These are phyloP conservation scores for Leucoptera coffeella DNA, from an alignment of 2,888 invertebrate genomes.

Conservation along the genomic window DNA sequence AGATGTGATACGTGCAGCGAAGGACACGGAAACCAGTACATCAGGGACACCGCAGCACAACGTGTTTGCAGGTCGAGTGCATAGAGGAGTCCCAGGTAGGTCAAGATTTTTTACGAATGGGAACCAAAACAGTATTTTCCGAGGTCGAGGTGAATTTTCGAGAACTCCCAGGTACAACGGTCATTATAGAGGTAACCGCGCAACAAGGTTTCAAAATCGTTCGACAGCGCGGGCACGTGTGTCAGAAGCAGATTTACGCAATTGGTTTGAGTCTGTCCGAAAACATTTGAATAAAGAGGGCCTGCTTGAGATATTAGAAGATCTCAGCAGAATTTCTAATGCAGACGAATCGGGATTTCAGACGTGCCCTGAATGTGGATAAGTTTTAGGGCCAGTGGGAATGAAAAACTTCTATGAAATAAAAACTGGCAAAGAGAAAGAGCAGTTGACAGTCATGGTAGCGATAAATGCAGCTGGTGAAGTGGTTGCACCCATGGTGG, in stretches of 20 bases:
- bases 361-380: slow-evolving; percentile 7
- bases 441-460: slow-evolving; percentile 6
- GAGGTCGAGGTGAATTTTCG: too few relatives aligned
- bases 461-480: slow-evolving; percentile 5
- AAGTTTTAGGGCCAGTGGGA: slow-evolving; percentile 6
- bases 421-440: slow-evolving; percentile 7
- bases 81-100: too few relatives aligned
- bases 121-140: too few relatives aligned
- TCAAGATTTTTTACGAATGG: too few relatives aligned
- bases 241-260: slow-evolving; percentile 2
- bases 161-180: too few relatives aligned
- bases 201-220: too few relatives aligned
- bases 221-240: slow-evolving; percentile 3
- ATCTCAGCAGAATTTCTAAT: slow-evolving; percentile 3
- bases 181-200: too few relatives aligned
- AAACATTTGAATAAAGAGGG: slow-evolving; percentile 3
- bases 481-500: slow-evolving; percentile 6
- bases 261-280: slow-evolving; percentile 4
- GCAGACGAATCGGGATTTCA: slow-evolving; percentile 5
- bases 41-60: too few relatives aligned
- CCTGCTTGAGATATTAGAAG: slow-evolving; percentile 3
- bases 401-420: slow-evolving; percentile 6
- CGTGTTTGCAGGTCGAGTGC: too few relatives aligned
- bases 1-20: too few relatives aligned
- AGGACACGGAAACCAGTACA: too few relatives aligned